Evolutionary conservation across 2,113 vertebrate species (phyloP).

Genomic region (Choloepus hoffmanni): DNA sequence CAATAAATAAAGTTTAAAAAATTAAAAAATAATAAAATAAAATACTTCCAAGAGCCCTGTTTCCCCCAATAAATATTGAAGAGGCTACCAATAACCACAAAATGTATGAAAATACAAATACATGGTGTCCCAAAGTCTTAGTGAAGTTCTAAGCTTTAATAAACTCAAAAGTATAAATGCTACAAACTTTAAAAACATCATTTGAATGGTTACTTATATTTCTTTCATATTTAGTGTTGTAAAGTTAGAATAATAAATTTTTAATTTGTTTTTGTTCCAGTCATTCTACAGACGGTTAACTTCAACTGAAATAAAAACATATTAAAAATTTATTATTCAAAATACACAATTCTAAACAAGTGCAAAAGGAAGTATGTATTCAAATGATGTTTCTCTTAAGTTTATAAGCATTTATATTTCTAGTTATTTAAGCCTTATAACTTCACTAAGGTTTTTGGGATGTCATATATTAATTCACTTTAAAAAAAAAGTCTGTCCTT

Average conservation of each 20-base stretch:
- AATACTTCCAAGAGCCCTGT: slow-evolving; percentile 7
- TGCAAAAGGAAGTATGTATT: background rate
- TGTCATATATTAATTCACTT: background rate
- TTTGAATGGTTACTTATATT: background rate
- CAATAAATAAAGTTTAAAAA: too few relatives aligned
- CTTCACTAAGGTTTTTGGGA: slow-evolving; percentile 19
- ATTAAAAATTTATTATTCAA: background rate
- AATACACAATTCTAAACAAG: background rate
- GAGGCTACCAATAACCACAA: background rate
- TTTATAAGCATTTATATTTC: slow-evolving; percentile 25
- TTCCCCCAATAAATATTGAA: background rate
- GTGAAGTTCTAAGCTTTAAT: background rate
- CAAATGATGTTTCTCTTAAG: background rate
- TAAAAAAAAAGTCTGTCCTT: background rate
- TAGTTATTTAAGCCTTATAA: slow-evolving; percentile 32
- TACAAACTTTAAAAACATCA: background rate
- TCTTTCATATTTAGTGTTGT: background rate
- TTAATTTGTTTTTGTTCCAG: slow-evolving; percentile 4
- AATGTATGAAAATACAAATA: background rate
- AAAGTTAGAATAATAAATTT: slow-evolving; percentile 28
- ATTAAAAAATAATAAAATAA: background rate
- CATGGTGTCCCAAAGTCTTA: background rate
- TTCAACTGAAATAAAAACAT: background rate
- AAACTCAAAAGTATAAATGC: background rate
- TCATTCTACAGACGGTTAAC: background rate